Percentiles rank a stretch among this genome's conserved stretches.
phyloP scores from a whole-genome alignment of 1,140 invertebrate species.

The Pentalonia nigronervosa region DNA sequence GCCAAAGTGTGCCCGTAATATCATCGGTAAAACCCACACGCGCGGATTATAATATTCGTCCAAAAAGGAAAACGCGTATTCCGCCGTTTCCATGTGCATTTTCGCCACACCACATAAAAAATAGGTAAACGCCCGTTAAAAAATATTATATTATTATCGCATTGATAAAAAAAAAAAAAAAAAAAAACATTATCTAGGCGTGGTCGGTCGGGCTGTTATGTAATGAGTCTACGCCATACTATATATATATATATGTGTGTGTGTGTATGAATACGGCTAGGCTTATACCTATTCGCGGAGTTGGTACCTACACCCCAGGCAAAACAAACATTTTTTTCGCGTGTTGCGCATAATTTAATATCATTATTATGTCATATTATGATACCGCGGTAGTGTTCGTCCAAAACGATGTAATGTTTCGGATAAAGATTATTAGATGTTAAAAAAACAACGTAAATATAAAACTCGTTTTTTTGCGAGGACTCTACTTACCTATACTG shows the following conservation, averaged over 20 bases:
- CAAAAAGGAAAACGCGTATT: background rate
- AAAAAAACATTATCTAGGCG: conserved; percentile 31
- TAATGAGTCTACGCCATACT: background rate
- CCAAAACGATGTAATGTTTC: too few relatives aligned
- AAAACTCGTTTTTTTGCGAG: too few relatives aligned
- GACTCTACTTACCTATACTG: too few relatives aligned
- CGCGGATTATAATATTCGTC: background rate
- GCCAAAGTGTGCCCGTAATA: background rate
- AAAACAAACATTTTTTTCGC: conserved; percentile 6
- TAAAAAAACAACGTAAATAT: too few relatives aligned
- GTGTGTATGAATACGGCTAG: background rate
- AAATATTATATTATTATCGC: background rate
- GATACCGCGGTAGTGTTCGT: too few relatives aligned
- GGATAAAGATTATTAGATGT: too few relatives aligned
- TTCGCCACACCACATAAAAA: background rate
- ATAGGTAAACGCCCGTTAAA: conserved; percentile 23
- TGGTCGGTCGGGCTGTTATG: background rate
- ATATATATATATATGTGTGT: too few relatives aligned
- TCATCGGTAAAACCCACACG: conserved; percentile 28
- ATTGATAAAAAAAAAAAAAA: too few relatives aligned
- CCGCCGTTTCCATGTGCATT: background rate
- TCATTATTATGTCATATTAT: too few relatives aligned
- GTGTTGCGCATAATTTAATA: background rate
- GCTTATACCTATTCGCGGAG: background rate
- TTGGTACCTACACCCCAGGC: background rate